A percentile compares a stretch with the other conserved stretches of the same genome.
phyloP scores from a whole-genome alignment of 2,113 vertebrate species.

The Candoia aspera region DNA sequence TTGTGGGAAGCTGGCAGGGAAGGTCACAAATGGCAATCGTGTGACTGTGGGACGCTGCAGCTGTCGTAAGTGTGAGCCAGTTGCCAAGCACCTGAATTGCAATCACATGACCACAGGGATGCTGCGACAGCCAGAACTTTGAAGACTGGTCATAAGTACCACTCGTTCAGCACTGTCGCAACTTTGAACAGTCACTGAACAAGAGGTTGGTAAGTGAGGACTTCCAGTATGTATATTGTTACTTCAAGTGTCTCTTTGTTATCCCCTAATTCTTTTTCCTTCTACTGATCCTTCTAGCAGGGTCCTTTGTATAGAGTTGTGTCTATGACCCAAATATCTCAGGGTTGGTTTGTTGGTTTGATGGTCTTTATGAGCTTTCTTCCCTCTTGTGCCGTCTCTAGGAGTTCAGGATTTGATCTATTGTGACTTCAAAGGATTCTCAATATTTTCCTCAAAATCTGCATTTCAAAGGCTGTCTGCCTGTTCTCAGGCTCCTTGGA shows the following conservation, averaged over 20 bases:
- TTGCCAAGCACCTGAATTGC: not conserved
- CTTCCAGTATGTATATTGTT: not conserved
- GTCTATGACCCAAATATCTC: not conserved
- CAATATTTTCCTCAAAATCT: not conserved
- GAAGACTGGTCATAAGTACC: not conserved
- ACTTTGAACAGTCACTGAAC: not conserved
- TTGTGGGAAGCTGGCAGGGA: not conserved
- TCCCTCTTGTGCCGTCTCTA: not conserved
- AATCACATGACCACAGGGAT: not conserved
- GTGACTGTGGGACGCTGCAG: not conserved
- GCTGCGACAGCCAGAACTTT: not conserved
- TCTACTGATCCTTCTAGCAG: not conserved
- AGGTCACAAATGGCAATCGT: not conserved
- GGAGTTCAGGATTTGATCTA: not conserved
- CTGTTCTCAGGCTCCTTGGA: not conserved
- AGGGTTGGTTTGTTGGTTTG: not conserved
- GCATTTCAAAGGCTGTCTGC: not conserved
- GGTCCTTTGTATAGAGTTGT: not conserved
- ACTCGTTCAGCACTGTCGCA: not conserved
- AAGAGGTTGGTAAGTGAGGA: not conserved
- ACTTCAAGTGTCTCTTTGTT: not conserved
- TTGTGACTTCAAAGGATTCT: not conserved
- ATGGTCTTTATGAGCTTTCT: not conserved
- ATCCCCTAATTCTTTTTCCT: not conserved
- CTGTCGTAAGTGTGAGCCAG: not conserved